Percentiles rank a stretch among this genome's conserved stretches.
Conservation (phyloP, 2,113 vertebrate species). For the Phylloscopus trochiloides region DNA sequence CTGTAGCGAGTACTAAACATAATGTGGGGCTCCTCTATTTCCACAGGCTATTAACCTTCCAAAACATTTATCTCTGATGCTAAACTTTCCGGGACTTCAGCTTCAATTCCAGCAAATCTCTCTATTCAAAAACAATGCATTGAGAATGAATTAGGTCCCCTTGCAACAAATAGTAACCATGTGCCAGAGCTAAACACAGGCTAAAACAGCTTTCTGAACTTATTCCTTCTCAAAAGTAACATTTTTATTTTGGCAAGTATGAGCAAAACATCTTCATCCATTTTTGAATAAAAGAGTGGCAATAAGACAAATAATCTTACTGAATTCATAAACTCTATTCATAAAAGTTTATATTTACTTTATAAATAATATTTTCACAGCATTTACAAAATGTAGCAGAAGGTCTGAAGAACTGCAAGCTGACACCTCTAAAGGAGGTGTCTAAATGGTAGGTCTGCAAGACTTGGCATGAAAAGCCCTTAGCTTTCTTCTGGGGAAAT, state of each 20-base stretch:
- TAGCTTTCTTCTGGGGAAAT: neutral
- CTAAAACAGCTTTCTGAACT: neutral
- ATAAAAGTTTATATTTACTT: neutral
- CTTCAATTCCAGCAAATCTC: neutral
- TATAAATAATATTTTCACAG: neutral
- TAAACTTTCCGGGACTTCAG: neutral
- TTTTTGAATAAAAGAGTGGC: neutral
- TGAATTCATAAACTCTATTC: neutral
- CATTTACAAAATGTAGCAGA: neutral
- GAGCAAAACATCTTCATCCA: neutral
- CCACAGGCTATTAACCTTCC: slow-evolving; percentile 49
- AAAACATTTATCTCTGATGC: slow-evolving; percentile 19
- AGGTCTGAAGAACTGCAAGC: neutral
- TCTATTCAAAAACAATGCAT: neutral
- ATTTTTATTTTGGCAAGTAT: neutral
- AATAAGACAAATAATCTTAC: neutral
- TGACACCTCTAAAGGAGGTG: neutral
- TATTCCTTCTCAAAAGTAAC: neutral
- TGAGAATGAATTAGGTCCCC: neutral
- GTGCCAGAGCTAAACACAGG: neutral
- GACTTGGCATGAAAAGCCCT: rapidly evolving
- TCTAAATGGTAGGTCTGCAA: neutral
- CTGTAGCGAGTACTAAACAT: neutral
- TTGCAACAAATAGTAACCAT: neutral
- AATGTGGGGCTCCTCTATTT: slow-evolving; percentile 10